These are phyloP conservation scores for Deroplatys truncata DNA, from an alignment of 2,888 invertebrate species.

Conservation along the genomic window DNA sequence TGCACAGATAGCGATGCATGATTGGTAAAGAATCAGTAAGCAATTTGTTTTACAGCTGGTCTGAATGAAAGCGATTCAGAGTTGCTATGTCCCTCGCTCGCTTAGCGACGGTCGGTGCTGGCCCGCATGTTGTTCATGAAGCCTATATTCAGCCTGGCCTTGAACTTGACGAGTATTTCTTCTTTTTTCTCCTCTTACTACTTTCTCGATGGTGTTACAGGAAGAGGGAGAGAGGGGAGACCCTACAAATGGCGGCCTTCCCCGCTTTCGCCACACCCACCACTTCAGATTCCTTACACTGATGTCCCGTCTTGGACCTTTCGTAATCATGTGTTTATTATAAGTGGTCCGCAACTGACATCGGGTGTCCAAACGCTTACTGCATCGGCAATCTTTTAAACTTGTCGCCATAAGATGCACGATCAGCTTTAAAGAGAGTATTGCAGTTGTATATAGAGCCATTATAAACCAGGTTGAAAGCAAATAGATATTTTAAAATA, in stretches of 20 bases:
- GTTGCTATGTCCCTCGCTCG: too few relatives aligned
- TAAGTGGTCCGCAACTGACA: background rate
- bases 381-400: background rate
- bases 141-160: slow-evolving; percentile 29
- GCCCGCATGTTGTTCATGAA: slow-evolving; percentile 11
- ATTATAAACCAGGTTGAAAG: too few relatives aligned
- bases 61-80: background rate
- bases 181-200: slow-evolving; percentile 11
- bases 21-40: too few relatives aligned
- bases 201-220: background rate
- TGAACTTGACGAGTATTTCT: slow-evolving; percentile 27
- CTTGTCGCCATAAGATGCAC: too few relatives aligned
- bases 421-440: too few relatives aligned
- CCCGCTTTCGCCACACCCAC: background rate
- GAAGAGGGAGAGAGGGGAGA: background rate
- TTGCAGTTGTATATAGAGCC: too few relatives aligned
- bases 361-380: background rate
- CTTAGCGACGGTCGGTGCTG: background rate
- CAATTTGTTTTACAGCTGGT: background rate
- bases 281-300: background rate
- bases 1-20: background rate
- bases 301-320: background rate
- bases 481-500: too few relatives aligned
- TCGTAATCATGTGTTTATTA: background rate
- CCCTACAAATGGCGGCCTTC: background rate